These are phyloP conservation scores for Spodoptera frugiperda DNA, from an alignment of 1,140 invertebrate genomes.

Conservation along the genomic window DNA sequence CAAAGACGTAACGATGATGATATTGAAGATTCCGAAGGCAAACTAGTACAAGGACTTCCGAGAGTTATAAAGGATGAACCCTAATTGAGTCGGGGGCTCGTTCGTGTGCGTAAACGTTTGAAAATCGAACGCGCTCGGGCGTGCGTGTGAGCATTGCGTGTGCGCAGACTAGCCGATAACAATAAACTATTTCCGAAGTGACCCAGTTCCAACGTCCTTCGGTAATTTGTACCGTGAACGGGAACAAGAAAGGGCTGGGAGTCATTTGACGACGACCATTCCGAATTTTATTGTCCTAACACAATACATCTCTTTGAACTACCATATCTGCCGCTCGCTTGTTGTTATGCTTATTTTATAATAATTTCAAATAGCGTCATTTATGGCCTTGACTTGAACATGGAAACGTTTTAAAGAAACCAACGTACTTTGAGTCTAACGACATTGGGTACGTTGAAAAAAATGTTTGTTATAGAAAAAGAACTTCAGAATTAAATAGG, in stretches of 20 bases:
- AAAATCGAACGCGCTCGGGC: conserved; percentile 57
- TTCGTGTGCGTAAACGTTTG: conserved; percentile 66
- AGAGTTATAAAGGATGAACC: conserved; percentile 75
- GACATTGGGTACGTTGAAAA: conserved; percentile 11
- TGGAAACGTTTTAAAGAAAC: conserved; percentile 6
- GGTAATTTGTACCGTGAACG: conserved; percentile 82
- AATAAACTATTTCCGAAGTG: conserved; percentile 86
- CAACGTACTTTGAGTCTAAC: neutral
- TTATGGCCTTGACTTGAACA: conserved; percentile 36
- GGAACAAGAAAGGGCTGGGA: conserved; percentile 84
- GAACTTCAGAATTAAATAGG: conserved; percentile 57
- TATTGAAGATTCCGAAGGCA: conserved; percentile 71
- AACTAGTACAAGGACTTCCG: conserved; percentile 69
- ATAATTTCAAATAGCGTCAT: conserved; percentile 30
- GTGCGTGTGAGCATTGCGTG: conserved; percentile 76
- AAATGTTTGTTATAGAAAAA: conserved; percentile 43
- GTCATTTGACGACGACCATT: conserved; percentile 71
- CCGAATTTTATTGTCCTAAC: conserved; percentile 69
- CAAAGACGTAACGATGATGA: conserved; percentile 52
- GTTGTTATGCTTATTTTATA: conserved; percentile 43
- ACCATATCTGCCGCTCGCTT: conserved; percentile 43
- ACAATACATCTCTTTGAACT: conserved; percentile 63
- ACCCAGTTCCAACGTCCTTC: conserved; percentile 85
- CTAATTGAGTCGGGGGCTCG: conserved; percentile 70
- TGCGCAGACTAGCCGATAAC: conserved; percentile 84